Base-by-base conservation (phyloP, 2,888 invertebrate genomes). In the Arge pagana region DNA sequence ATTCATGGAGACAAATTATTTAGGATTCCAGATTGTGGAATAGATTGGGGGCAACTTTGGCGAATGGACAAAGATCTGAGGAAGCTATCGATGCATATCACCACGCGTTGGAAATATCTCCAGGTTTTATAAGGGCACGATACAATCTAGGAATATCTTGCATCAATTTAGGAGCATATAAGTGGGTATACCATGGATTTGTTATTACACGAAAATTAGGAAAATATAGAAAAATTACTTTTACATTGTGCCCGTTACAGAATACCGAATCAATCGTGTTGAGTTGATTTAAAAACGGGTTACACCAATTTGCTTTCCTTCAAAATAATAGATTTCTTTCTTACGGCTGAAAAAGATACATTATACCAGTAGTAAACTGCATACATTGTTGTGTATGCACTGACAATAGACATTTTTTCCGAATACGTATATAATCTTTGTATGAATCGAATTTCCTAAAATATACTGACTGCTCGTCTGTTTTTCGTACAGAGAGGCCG, bases 91-190 rank as follows among this genome's bases (percentile, higher is more conserved):
- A 93, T 60, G 97, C 98, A 0, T 99, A 99, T 75, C 90, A 93
- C 70, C 85, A 86, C 67, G 96, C 98, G 28, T 80, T 99, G 43
- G 85, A 90, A 70, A 80, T 97, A 42, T 89, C 93, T 55, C 99
- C 99, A 4, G 97, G 97, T 2, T 99, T 94, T 76, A 94, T 99
- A 57, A 83, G 99, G 53, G 96, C 97, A 5, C 84, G 99, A 55
- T 99, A 96, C 75, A 99, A 99, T 80, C 89, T 99, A 53, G 98
- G 97, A 19, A 96, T 99, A 50, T 94, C 96, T 54, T 99, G 98
- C 73, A 93, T 98, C 79, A 97, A 97, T 78, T 83, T 99, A 37
- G 89, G 90, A 63, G 94, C 95, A 36, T 90, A 97, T 71, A 82
- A 79, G 86, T 86, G 64, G 64, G 67, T 57, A 26, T n/a, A n/a